Percentiles rank a stretch among this genome's conserved stretches.
Conservation (phyloP, 2,888 invertebrate species). For the Agonopterix heracliana region DNA sequence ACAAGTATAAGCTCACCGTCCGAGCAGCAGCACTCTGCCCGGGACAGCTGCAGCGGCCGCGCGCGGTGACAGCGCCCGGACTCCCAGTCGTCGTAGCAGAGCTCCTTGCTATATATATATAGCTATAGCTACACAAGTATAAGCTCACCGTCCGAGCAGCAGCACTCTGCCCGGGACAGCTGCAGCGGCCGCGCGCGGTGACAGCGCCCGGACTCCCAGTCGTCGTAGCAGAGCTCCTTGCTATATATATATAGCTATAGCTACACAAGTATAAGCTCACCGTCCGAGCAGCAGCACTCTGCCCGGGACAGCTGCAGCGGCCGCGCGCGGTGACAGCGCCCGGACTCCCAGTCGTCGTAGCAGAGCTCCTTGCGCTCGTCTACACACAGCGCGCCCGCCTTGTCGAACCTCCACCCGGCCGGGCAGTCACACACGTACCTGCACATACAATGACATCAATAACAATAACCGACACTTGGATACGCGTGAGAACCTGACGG, state of each 20-base stretch:
- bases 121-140: no score
- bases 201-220: slow-evolving; percentile 53
- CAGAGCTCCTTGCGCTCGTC: slow-evolving; percentile 86
- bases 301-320: slow-evolving; percentile 52
- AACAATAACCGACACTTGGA: neutral
- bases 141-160: no score
- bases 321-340: slow-evolving; percentile 57
- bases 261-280: slow-evolving; percentile 24
- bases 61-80: no score
- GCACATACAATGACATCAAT: neutral
- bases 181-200: no score
- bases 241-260: no score
- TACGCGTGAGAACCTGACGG: no score
- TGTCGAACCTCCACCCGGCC: slow-evolving; percentile 81
- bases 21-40: no score
- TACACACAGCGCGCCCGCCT: slow-evolving; percentile 81
- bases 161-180: no score
- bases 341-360: slow-evolving; percentile 75
- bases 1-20: no score
- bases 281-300: slow-evolving; percentile 67
- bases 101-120: no score
- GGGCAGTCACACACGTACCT: slow-evolving; percentile 88
- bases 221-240: slow-evolving; percentile 85
- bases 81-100: no score
- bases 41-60: no score